A percentile compares a stretch with the other conserved stretches of the same genome.
phyloP scores from a whole-genome alignment of 2,113 vertebrate species.

The Tragelaphus buxtoni region DNA sequence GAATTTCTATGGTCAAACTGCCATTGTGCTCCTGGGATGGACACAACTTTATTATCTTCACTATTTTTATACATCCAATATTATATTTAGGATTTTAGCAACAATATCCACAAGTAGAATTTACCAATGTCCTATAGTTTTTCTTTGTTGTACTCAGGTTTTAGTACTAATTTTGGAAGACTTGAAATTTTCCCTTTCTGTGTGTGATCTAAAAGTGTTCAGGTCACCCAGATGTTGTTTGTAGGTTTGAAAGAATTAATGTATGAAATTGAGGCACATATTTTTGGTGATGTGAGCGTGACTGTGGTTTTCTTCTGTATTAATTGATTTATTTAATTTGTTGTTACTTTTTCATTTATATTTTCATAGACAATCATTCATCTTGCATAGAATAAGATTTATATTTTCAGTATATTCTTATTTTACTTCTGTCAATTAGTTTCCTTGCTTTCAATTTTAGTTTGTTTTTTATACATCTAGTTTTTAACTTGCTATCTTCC shows the following conservation, averaged over 20 bases:
- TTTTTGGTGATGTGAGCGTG: background rate
- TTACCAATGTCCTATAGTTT: background rate
- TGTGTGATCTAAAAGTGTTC: background rate
- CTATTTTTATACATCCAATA: background rate
- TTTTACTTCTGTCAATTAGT: background rate
- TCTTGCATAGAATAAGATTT: background rate
- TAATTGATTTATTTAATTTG: background rate
- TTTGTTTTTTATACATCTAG: background rate
- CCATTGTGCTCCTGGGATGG: background rate
- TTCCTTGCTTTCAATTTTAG: background rate
- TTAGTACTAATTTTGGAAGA: background rate
- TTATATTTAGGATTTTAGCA: background rate
- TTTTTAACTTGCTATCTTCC: background rate
- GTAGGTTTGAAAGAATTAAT: background rate
- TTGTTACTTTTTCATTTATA: background rate
- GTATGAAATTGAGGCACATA: background rate
- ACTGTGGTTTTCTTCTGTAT: background rate
- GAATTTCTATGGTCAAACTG: background rate
- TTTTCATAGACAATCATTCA: background rate
- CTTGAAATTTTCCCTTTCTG: background rate
- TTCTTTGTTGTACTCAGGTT: background rate
- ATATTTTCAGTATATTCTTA: background rate
- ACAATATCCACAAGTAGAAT: background rate
- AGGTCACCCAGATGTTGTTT: background rate
- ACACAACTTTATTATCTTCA: too few relatives aligned